Evolutionary conservation across 2,113 vertebrate species (phyloP).

Genomic region (Nibea albiflora): DNA sequence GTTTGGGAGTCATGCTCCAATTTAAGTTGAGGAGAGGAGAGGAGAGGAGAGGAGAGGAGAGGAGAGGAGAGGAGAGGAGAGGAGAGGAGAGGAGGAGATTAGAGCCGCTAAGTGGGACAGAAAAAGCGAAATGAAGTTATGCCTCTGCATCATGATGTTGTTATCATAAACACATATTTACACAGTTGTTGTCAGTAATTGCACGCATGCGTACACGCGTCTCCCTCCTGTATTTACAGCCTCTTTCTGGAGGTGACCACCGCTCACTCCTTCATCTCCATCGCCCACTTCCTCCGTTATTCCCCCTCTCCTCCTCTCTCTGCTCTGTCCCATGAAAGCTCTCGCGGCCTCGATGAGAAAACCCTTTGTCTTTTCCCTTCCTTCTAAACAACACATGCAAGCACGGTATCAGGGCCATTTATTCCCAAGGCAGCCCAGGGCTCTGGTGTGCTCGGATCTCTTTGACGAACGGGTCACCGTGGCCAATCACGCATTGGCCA

Average conservation of each 20-base stretch:
- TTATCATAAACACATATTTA: conserved; percentile 65
- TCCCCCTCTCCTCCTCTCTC: conserved; percentile 24
- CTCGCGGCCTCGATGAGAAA: conserved; percentile 57
- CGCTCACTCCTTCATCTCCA: no score
- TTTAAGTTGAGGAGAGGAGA: background rate
- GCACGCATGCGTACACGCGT: conserved; percentile 16
- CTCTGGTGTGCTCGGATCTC: conserved; percentile 77
- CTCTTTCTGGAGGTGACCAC: background rate
- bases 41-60: background rate
- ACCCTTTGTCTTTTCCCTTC: conserved; percentile 66
- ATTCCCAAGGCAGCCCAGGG: conserved; percentile 74
- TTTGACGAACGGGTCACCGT: conserved; percentile 77
- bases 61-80: no score
- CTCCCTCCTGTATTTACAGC: conserved; percentile 1
- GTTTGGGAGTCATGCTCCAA: conserved; percentile 3
- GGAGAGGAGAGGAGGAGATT: background rate
- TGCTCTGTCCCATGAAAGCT: conserved; percentile 50
- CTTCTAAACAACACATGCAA: conserved; percentile 69
- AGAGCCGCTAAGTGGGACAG: conserved; percentile 23
- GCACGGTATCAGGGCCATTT: conserved; percentile 78
- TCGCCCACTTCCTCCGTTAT: background rate
- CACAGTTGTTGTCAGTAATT: conserved; percentile 64
- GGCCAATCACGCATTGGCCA: conserved; percentile 81
- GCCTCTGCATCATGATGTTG: conserved; percentile 37
- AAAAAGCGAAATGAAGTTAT: background rate